Percentiles rank a stretch among this genome's conserved stretches.
Evolutionary conservation across 2,888 invertebrate genomes (phyloP).

Genomic region (Gortyna flavago): DNA sequence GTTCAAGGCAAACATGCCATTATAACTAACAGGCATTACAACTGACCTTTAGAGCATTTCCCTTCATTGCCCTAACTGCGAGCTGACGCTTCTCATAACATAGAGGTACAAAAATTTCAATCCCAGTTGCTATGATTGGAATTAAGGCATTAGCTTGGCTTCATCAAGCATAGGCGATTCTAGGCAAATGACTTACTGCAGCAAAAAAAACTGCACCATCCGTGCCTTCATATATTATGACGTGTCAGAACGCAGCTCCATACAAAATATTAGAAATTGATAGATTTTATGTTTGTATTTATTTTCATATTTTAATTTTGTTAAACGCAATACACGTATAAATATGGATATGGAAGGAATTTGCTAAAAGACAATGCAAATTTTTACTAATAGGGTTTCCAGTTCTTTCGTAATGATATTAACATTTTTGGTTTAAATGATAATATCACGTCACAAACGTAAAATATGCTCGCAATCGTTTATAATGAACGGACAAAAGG

Average conservation of each 20-base stretch:
- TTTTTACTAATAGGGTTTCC: no score
- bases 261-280: slow-evolving; percentile 1
- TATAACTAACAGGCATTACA: slow-evolving; percentile 15
- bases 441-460: slow-evolving; percentile 7
- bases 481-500: slow-evolving; percentile 16
- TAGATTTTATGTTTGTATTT: neutral
- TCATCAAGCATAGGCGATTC: slow-evolving; percentile 57
- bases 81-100: slow-evolving; percentile 30
- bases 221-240: slow-evolving; percentile 36
- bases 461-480: neutral
- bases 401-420: neutral
- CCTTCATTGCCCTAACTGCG: slow-evolving; percentile 29
- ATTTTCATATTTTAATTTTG: neutral
- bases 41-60: slow-evolving; percentile 35
- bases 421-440: neutral
- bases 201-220: slow-evolving; percentile 67
- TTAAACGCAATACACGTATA: neutral
- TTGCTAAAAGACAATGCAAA: neutral
- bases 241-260: slow-evolving; percentile 5
- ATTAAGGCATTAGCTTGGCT: slow-evolving; percentile 54
- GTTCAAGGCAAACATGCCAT: slow-evolving; percentile 38
- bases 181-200: slow-evolving; percentile 64
- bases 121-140: slow-evolving; percentile 52
- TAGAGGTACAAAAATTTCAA: slow-evolving; percentile 40
- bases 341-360: neutral